These are phyloP conservation scores for Mystacides longicornis DNA, from an alignment of 2,888 invertebrate species.

Conservation along the genomic window DNA sequence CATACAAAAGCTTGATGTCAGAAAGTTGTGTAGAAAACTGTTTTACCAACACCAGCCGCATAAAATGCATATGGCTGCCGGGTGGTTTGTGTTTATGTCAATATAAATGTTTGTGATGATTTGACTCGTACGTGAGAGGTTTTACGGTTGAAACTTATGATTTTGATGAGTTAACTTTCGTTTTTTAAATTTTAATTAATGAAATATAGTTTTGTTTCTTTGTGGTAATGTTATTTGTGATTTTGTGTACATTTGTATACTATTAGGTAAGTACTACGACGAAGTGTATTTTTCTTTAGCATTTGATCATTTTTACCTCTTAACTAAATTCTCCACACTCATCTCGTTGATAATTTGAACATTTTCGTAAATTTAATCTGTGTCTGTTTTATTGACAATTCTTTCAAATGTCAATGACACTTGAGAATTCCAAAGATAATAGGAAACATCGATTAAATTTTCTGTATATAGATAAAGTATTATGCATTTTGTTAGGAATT, in stretches of 20 bases:
- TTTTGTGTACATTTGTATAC: slow-evolving; percentile 20
- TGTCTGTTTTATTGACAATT: background rate
- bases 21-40: slow-evolving; percentile 11
- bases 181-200: slow-evolving; percentile 1
- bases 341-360: no score
- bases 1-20: no score
- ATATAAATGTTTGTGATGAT: slow-evolving; percentile 17
- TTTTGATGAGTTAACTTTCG: background rate
- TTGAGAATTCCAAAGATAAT: background rate
- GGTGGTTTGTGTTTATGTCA: slow-evolving; percentile 24
- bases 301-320: background rate
- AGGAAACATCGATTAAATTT: background rate
- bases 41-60: slow-evolving; percentile 20
- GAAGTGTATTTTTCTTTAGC: background rate
- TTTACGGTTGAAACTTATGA: slow-evolving; percentile 7
- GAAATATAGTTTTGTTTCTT: background rate
- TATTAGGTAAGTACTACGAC: slow-evolving; percentile 13
- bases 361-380: background rate
- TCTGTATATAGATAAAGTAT: no score
- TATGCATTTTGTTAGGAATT: no score
- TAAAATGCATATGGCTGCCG: slow-evolving; percentile 24
- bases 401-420: background rate
- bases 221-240: slow-evolving; percentile 14
- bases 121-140: slow-evolving; percentile 16
- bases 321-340: no score